Percentiles rank a stretch among this genome's conserved stretches.
Conservation (phyloP, 2,888 invertebrate species). For the Neoascia interrupta region DNA sequence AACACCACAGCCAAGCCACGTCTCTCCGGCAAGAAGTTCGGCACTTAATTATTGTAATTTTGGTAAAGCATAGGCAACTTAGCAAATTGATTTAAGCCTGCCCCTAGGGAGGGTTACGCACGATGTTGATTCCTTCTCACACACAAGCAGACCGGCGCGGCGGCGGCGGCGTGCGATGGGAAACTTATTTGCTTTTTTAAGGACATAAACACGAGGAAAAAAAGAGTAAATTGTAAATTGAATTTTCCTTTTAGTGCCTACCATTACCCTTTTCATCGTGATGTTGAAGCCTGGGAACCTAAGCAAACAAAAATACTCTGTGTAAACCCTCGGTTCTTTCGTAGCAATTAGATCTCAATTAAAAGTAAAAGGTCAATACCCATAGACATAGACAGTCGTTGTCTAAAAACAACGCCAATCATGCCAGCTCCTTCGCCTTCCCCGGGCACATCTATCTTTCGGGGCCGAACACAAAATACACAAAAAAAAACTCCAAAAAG, state of each 20-base stretch:
- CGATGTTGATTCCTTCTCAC: constrained; percentile 5
- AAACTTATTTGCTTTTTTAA: constrained; percentile 20
- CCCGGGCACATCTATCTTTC: neutral
- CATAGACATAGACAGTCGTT: constrained; percentile 34
- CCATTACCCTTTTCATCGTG: too few relatives aligned
- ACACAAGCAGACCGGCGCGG: too few relatives aligned
- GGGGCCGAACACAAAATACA: constrained; percentile 1
- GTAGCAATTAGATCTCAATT: constrained; percentile 66
- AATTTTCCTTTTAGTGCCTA: neutral
- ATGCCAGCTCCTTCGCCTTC: too few relatives aligned
- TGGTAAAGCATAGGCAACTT: constrained; percentile 33
- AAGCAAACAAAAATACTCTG: constrained; percentile 40
- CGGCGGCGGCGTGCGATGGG: too few relatives aligned
- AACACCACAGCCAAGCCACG: too few relatives aligned
- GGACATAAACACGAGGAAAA: neutral
- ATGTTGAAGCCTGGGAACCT: constrained; percentile 22
- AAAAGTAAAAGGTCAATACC: constrained; percentile 63
- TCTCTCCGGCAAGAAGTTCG: neutral
- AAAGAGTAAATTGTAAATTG: constrained; percentile 38
- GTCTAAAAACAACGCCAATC: constrained; percentile 27
- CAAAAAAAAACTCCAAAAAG: constrained; percentile 25
- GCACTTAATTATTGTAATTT: constrained; percentile 52
- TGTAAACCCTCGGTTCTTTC: constrained; percentile 10
- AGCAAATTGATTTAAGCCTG: constrained; percentile 51
- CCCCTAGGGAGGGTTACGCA: constrained; percentile 2